phyloP scores from a whole-genome alignment of 2,113 vertebrate genomes.

The Stegostoma tigrinum region DNA sequence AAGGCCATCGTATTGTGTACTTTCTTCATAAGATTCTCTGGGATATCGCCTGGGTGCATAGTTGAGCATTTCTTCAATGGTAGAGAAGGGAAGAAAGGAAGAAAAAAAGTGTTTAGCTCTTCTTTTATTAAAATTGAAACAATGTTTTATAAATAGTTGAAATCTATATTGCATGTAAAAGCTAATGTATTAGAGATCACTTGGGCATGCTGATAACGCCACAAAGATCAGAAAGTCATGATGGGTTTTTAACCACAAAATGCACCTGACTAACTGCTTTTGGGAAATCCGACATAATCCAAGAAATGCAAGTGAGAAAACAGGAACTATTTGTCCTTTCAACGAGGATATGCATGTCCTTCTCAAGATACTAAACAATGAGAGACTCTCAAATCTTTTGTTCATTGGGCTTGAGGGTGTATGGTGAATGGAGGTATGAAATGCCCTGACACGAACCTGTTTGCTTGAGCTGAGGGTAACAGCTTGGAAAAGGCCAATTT shows the following conservation, averaged over 20 bases:
- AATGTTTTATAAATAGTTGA: not conserved
- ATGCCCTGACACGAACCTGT: not conserved
- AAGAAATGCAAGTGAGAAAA: conserved; percentile 29
- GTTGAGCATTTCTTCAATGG: conserved; percentile 36
- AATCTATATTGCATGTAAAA: conserved; percentile 34
- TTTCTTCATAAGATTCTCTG: conserved; percentile 35
- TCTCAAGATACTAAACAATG: not conserved
- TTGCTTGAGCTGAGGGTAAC: not conserved
- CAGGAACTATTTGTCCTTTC: conserved; percentile 19
- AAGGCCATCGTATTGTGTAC: conserved; percentile 17
- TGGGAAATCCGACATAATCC: conserved; percentile 19
- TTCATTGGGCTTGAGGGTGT: not conserved
- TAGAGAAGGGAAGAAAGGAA: conserved; percentile 30
- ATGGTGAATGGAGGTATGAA: conserved; percentile 14
- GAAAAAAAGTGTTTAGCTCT: conserved; percentile 35
- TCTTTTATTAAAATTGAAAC: conserved; percentile 31
- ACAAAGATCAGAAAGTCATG: conserved; percentile 14
- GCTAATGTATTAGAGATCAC: conserved; percentile 24
- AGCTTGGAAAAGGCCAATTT: not conserved
- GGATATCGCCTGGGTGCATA: conserved; percentile 35
- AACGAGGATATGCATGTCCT: not conserved
- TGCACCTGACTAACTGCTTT: conserved; percentile 21
- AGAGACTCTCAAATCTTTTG: not conserved
- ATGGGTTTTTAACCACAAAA: conserved; percentile 13
- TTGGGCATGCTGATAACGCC: conserved; percentile 33